Evolutionary conservation across 2,888 invertebrate species (phyloP).

Genomic region (Lepidochitona cinerea): DNA sequence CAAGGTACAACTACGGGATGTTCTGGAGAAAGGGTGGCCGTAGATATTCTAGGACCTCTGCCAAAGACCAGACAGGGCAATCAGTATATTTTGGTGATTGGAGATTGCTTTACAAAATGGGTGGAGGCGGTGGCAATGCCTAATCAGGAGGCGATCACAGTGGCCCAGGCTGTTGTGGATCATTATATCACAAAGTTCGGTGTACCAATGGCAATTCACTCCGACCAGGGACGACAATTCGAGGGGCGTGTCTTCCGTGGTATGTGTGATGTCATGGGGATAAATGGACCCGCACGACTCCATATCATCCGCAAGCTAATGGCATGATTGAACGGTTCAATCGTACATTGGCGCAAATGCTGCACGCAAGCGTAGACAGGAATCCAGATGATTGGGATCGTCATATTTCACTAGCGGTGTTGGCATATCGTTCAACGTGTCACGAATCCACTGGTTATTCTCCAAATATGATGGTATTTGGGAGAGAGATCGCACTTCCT

Average conservation of each 20-base stretch:
- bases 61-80: conserved; percentile 25
- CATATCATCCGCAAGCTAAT: conserved; percentile 28
- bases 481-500: conserved; percentile 17
- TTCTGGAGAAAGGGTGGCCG: not conserved
- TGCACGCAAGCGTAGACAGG: conserved; percentile 17
- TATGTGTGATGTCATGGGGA: conserved; percentile 20
- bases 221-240: conserved; percentile 29
- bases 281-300: conserved; percentile 27
- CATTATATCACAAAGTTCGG: conserved; percentile 22
- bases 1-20: not conserved
- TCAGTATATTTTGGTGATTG: conserved; percentile 26
- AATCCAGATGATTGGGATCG: conserved; percentile 27
- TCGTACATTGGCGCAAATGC: conserved; percentile 24
- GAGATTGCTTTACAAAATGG: conserved; percentile 35
- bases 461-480: conserved; percentile 19
- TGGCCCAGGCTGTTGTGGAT: conserved; percentile 25
- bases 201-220: conserved; percentile 22
- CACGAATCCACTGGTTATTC: conserved; percentile 20
- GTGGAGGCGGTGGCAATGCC: conserved; percentile 25
- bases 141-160: conserved; percentile 25
- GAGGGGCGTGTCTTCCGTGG: conserved; percentile 21
- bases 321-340: conserved; percentile 30
- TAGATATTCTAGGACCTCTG: not conserved
- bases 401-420: conserved; percentile 18
- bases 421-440: conserved; percentile 20